Percentiles rank a stretch among this genome's conserved stretches.
Evolutionary conservation across 2,797 vertebrate species (phyloP).

Genomic region (Ibycter americanus): DNA sequence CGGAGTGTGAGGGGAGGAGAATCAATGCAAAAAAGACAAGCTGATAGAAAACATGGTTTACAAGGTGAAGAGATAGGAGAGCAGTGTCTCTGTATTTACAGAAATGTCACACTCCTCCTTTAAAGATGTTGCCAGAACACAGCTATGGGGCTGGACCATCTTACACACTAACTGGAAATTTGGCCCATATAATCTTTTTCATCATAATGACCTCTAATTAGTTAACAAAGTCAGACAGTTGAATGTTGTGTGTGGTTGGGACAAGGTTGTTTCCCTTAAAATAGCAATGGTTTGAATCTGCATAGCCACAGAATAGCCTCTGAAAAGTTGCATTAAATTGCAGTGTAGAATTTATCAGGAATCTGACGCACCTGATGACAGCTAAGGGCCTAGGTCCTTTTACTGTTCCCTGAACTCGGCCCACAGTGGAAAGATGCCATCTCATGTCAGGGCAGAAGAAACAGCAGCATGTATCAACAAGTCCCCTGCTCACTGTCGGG

Average conservation of each 20-base stretch:
- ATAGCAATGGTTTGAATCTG: neutral
- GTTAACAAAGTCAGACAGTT: neutral
- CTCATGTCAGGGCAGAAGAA: neutral
- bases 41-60: neutral
- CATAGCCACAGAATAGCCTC: neutral
- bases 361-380: neutral
- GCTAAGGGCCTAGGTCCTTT: neutral
- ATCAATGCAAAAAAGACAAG: neutral
- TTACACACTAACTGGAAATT: neutral
- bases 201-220: neutral
- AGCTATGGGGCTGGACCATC: neutral
- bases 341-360: neutral
- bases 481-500: neutral
- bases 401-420: neutral
- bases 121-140: neutral
- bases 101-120: neutral
- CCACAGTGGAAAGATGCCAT: neutral
- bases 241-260: neutral
- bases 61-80: neutral
- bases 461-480: accelerated
- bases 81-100: neutral
- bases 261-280: neutral
- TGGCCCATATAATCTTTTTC: neutral
- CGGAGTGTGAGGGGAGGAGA: neutral
- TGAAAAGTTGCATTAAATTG: neutral